phyloP scores from a whole-genome alignment of 2,797 vertebrate species.

The Siniperca undulata region DNA sequence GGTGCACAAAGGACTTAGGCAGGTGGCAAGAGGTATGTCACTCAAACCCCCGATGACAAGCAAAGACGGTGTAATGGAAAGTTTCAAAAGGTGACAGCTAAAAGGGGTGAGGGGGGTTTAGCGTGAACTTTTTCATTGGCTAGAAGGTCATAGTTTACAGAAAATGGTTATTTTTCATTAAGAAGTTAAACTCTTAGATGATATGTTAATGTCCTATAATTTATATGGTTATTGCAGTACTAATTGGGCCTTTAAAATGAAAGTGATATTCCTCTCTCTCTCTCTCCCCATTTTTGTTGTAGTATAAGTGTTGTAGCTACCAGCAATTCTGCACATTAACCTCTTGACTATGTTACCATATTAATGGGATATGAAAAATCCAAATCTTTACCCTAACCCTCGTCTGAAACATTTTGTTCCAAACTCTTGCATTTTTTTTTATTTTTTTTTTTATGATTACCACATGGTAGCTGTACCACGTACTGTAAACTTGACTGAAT shows the following conservation, averaged over 20 bases:
- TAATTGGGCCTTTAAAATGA: not conserved
- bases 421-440: not conserved
- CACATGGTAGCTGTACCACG: not conserved
- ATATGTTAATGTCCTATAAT: no score
- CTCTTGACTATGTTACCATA: not conserved
- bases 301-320: not conserved
- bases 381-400: not conserved
- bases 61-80: constrained; percentile 28
- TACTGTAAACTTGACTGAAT: not conserved
- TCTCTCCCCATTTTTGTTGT: not conserved
- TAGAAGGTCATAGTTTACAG: not conserved
- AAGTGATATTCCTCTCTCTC: not conserved
- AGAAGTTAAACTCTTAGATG: not conserved
- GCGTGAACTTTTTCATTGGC: not conserved
- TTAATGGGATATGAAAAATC: not conserved
- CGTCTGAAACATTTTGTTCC: not conserved
- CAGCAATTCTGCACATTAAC: not conserved
- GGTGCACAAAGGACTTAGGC: constrained; percentile 50
- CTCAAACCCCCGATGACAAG: constrained; percentile 50
- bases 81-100: constrained; percentile 50
- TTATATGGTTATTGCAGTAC: not conserved
- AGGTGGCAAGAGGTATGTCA: constrained; percentile 53
- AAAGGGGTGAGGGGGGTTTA: not conserved
- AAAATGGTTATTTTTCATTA: not conserved
- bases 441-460: not conserved